Conservation (phyloP, 2,113 vertebrate species). For the Dipodomys ordii region DNA sequence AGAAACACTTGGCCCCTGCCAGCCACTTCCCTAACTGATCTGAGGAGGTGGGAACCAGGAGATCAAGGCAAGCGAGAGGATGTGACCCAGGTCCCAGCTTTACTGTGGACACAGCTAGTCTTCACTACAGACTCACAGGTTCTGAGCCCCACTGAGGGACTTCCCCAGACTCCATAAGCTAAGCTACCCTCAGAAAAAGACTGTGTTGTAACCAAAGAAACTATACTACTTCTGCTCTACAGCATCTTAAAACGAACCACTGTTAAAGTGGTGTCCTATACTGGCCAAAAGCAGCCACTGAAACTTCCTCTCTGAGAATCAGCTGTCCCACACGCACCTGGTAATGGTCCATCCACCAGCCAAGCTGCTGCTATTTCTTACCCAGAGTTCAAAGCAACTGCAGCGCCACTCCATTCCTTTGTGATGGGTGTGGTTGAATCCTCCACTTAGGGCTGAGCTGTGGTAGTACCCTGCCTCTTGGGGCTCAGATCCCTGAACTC, state of each 20-base stretch:
- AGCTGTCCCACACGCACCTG: too few species aligned
- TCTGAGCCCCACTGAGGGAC: neutral
- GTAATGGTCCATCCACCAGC: neutral
- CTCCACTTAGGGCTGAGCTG: fast-evolving
- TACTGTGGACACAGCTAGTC: neutral
- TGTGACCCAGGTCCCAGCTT: too few species aligned
- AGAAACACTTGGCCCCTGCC: too few species aligned
- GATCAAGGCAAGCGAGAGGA: neutral
- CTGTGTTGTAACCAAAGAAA: fast-evolving
- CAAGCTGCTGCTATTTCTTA: neutral
- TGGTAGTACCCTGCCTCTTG: neutral
- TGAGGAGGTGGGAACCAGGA: neutral
- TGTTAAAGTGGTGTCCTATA: neutral
- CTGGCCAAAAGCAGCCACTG: neutral
- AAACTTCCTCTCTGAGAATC: neutral
- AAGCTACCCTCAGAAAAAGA: neutral
- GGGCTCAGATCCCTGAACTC: neutral
- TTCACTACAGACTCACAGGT: neutral
- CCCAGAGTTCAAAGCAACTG: neutral
- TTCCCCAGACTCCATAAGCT: too few species aligned
- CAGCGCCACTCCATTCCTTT: fast-evolving
- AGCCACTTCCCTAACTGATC: neutral
- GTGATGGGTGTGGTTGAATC: neutral
- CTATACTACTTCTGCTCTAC: neutral
- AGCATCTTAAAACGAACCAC: neutral